Conservation (phyloP, 35 echinoderm and acorn worm genomes). For the Eucidaris tribuloides region DNA sequence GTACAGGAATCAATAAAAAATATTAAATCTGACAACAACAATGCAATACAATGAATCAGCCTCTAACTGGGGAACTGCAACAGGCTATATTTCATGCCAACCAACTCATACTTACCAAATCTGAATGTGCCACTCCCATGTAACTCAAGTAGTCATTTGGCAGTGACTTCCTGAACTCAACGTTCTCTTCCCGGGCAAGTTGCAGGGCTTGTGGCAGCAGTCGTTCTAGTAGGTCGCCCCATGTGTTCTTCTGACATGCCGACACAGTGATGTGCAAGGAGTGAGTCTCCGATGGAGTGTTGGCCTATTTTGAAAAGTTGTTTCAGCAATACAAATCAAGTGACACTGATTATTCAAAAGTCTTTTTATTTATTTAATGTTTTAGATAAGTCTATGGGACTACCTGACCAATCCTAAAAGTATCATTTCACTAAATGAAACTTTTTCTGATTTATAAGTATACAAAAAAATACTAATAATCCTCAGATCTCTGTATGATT, state of each 20-base stretch:
- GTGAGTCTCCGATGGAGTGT: conserved; percentile 73
- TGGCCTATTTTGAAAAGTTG: no score
- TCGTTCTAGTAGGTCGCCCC: conserved; percentile 86
- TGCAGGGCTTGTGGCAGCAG: conserved; percentile 52
- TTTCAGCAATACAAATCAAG: no score
- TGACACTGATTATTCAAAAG: no score
- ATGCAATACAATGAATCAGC: neutral
- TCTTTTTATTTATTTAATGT: no score
- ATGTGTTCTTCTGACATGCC: conserved; percentile 87
- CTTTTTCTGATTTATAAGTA: no score
- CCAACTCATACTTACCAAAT: conserved; percentile 43
- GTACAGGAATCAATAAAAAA: neutral
- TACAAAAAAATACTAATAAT: no score
- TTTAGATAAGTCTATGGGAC: no score
- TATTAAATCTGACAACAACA: neutral
- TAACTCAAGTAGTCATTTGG: conserved; percentile 89
- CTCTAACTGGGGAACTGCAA: neutral
- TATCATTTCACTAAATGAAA: no score
- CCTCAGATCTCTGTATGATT: no score
- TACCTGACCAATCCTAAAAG: no score
- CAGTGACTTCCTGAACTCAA: conserved; percentile 80
- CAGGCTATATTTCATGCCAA: neutral
- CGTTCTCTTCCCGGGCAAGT: conserved; percentile 62
- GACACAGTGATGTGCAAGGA: conserved; percentile 93
- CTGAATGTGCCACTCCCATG: conserved; percentile 84